These are phyloP conservation scores for Coreius guichenoti DNA, from an alignment of 2,797 vertebrate genomes.

Conservation along the genomic window DNA sequence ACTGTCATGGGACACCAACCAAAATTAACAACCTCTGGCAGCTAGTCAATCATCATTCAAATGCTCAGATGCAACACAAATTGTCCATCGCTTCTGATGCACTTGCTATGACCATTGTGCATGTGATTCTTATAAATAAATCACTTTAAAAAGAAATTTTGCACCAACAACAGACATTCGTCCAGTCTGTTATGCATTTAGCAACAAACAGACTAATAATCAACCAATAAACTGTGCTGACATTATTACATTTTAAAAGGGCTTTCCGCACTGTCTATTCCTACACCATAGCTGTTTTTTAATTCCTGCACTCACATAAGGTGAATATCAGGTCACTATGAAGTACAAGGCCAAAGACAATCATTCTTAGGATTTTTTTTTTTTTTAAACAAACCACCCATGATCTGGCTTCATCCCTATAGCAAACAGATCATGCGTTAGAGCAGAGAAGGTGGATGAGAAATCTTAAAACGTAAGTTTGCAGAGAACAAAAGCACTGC, in stretches of 20 bases:
- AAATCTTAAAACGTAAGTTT: constrained; percentile 47
- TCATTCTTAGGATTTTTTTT: constrained; percentile 7
- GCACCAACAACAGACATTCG: not conserved
- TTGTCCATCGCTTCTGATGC: constrained; percentile 46
- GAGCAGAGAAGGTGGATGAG: constrained; percentile 41
- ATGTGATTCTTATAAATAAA: not conserved
- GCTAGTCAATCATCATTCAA: constrained; percentile 62
- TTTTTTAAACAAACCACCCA: constrained; percentile 13
- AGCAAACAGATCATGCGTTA: constrained; percentile 28
- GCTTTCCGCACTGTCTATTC: not conserved
- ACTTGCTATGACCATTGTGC: constrained; percentile 18
- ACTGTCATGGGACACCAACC: constrained; percentile 60
- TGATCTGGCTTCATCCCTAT: constrained; percentile 29
- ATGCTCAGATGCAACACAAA: constrained; percentile 53
- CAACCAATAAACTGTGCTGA: not conserved
- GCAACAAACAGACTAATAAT: not conserved
- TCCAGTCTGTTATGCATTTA: not conserved
- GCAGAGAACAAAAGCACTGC: constrained; percentile 53
- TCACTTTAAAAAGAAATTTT: not conserved
- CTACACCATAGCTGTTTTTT: not conserved
- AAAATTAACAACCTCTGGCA: constrained; percentile 54
- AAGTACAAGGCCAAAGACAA: constrained; percentile 8
- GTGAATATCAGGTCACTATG: constrained; percentile 7
- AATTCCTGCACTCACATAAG: not conserved
- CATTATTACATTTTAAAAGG: not conserved